These are phyloP conservation scores for Callinectes sapidus DNA, from an alignment of 2,888 invertebrate genomes.

Conservation along the genomic window DNA sequence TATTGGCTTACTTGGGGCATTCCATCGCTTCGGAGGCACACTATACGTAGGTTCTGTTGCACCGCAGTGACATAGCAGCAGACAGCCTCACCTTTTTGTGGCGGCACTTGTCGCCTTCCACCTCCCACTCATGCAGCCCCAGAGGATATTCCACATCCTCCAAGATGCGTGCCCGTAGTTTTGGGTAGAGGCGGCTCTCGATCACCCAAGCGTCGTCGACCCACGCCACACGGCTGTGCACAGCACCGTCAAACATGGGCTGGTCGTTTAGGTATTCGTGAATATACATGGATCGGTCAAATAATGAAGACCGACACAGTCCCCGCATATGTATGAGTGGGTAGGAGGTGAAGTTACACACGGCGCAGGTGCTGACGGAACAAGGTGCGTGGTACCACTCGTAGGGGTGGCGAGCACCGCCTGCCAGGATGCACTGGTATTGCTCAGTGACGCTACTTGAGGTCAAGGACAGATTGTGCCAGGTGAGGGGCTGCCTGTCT, in stretches of 20 bases:
- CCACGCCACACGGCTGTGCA: constrained; percentile 29
- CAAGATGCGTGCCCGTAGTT: constrained; percentile 35
- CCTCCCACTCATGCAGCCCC: constrained; percentile 34
- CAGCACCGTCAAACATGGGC: constrained; percentile 24
- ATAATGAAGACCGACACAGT: constrained; percentile 40
- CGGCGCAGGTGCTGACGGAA: constrained; percentile 13
- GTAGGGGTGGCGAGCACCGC: constrained; percentile 22
- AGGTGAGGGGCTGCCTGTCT: constrained; percentile 12
- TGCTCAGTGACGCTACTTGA: constrained; percentile 1
- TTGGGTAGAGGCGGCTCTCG: constrained; percentile 8
- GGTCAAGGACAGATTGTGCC: constrained; percentile 7
- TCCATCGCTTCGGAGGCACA: background rate
- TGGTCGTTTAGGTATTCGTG: constrained; percentile 18
- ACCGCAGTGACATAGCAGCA: background rate
- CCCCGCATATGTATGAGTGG: constrained; percentile 41
- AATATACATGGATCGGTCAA: constrained; percentile 33
- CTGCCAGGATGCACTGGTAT: constrained; percentile 41
- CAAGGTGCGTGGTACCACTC: constrained; percentile 52
- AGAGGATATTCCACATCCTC: background rate
- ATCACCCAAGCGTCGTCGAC: constrained; percentile 20
- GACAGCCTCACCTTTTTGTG: constrained; percentile 29
- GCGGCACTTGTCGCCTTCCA: constrained; percentile 49
- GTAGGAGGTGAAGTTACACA: constrained; percentile 53
- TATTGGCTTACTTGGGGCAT: background rate
- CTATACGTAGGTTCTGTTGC: background rate